Base-by-base conservation (phyloP, 2,113 vertebrate genomes). In the Nanger granti region DNA sequence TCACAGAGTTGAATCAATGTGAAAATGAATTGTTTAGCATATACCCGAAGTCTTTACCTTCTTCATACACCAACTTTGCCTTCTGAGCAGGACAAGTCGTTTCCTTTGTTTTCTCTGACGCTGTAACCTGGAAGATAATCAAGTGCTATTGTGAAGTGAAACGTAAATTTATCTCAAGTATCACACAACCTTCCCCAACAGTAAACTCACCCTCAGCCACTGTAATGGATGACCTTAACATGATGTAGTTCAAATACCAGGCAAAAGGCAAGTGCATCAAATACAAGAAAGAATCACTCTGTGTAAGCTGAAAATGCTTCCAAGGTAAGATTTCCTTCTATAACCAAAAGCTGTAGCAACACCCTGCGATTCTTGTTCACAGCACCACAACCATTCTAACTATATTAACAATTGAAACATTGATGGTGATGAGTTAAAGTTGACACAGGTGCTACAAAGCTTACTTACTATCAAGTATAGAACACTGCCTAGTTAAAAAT, bases 11-110 rank as follows among this genome's bases (percentile, higher is more conserved):
- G 7, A 69, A 55, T 90, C 49, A n/a, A 59, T 18, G 59, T 57
- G 44, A 55, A 64, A 93, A n/a, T 22, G 5, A 59, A 89, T 13
- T 10, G 11, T 59, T 47, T 62, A 20, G 22, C 57, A 8, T 17
- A 34, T 2, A 13, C 8, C n/a, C 26, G 8, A 41, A 66, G 24
- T 97, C 31, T 98, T 99, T 98, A 99, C 99, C 99, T 97, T 99
- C 99, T 97, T 99, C 99, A 98, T 99, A 99, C 9, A 99, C 99
- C 97, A 99, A 97, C 89, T 99, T 99, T 60, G 99, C 99, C 88
- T 99, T 99, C 98, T 99, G 99, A 97, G 99, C 99, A 79, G 99
- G 98, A 3, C 98, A 99, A 1, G 97, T 82, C 44, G 97, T 97
- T 34, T 97, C 97, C 54, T 99, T 99, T 47, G 97, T 96, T 83